Evolutionary conservation across 1,140 invertebrate genomes (phyloP).

Genomic region (Stegodyphus mimosarum): DNA sequence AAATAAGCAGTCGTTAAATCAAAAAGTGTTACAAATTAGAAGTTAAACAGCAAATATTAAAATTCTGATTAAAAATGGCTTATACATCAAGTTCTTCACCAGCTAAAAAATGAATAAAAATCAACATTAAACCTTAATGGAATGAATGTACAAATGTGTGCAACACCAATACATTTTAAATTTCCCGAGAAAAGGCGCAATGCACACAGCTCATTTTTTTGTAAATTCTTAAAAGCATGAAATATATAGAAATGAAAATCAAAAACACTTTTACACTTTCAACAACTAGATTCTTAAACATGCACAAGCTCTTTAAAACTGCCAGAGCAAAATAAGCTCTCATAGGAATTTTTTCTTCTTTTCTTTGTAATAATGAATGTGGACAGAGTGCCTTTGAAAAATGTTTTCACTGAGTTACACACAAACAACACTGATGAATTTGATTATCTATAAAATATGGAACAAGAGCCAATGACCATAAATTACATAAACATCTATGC

Average conservation of each 20-base stretch:
- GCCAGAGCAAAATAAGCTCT: conserved; percentile 61
- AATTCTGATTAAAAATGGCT: too few species aligned
- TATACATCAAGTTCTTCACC: too few species aligned
- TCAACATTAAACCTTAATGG: background rate
- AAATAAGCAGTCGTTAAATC: too few species aligned
- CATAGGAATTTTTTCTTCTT: conserved; percentile 57
- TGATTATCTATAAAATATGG: conserved; percentile 62
- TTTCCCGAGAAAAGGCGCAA: background rate
- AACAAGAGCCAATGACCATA: conserved; percentile 45
- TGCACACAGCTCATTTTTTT: background rate
- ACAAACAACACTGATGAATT: conserved; percentile 57
- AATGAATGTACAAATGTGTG: background rate
- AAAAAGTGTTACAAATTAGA: too few species aligned
- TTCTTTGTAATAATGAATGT: conserved; percentile 50
- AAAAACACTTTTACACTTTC: conserved; percentile 23
- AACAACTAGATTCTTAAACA: conserved; percentile 60
- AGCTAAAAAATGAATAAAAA: background rate
- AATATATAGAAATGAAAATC: conserved; percentile 3
- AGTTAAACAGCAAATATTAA: too few species aligned
- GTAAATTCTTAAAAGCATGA: conserved; percentile 3
- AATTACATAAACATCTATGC: conserved; percentile 47
- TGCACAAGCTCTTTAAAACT: conserved; percentile 60
- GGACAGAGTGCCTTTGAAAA: conserved; percentile 59
- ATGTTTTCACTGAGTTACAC: conserved; percentile 36
- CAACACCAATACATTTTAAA: background rate